Base-by-base conservation (phyloP, 2,888 invertebrate species). In the Nephrotoma appendiculata region DNA sequence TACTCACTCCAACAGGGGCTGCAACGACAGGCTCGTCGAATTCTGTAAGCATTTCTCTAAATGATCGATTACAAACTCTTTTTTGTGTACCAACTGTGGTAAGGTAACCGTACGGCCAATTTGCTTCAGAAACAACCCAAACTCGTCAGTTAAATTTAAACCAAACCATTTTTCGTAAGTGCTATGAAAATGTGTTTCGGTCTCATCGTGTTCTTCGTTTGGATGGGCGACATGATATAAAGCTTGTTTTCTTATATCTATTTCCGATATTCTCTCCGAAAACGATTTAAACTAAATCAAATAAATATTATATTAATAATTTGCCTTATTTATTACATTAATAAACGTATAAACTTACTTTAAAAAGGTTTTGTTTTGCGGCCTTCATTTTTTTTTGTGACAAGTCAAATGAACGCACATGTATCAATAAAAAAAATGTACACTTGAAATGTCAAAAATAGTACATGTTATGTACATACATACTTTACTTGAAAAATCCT, bases 161-260 rank as follows among this genome's bases (percentile, higher is more conserved):
- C 95, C 96, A 89, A 94, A 94, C 98, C 98, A 99, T 93, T 98
- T 98, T 88, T 95, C 94, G 41, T 98, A 91, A 0, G 96, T 94
- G 90, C 97, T 94, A 89, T 95, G 93, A 90, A 99, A 98, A 90
- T 95, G 95, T 0, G 97, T 96, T 89, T 95, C 95, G 86, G 93
- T 92, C 86, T 95, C 95, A 88, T 95, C 95, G 6, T 94, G 94
- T 9, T 94, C 93, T 88, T 94, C 93, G 90, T 97, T 95, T 88
- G 93, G 94, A 91, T 97, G 96, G 43, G 94, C 94, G 86, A 98
- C 95, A 89, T 95, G 95, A 90, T 98, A 97, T 57, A 97, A 94
- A 1, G 98, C 96, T 91, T 98, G 95, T 90, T 93, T 93, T 1
- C 94, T 92, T 83, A 98, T 94, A 90, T 97, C 96, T 87, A 98